phyloP scores from a whole-genome alignment of 1,140 invertebrate species.

The Matsumurasca onukii region DNA sequence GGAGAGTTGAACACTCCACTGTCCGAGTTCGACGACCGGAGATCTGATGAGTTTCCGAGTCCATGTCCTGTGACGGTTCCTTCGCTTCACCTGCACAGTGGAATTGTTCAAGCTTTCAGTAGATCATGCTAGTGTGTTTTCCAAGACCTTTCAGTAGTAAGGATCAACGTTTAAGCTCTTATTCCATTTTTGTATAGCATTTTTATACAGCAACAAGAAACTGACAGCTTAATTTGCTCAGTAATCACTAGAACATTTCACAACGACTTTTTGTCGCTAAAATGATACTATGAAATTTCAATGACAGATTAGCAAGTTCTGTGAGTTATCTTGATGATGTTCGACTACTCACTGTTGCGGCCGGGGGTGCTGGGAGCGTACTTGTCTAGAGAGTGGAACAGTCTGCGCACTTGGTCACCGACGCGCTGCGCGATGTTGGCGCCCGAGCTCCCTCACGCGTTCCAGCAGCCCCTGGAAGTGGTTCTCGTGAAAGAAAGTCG shows the following conservation, averaged over 20 bases:
- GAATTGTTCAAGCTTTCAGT: no score
- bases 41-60: constrained; percentile 14
- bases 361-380: constrained; percentile 12
- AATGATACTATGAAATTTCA: no score
- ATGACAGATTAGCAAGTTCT: no score
- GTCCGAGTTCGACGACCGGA: constrained; percentile 28
- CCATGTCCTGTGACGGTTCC: background rate
- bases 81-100: constrained; percentile 2
- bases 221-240: no score
- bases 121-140: no score
- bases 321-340: no score
- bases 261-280: no score
- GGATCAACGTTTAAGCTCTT: no score
- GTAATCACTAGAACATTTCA: no score
- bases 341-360: background rate
- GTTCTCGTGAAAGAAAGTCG: constrained; percentile 80
- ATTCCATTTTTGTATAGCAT: no score
- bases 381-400: constrained; percentile 51
- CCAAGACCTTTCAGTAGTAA: no score
- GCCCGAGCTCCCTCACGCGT: constrained; percentile 54
- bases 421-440: constrained; percentile 56
- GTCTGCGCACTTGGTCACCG: constrained; percentile 57
- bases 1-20: constrained; percentile 27
- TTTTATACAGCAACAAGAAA: no score
- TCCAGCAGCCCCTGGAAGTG: constrained; percentile 69